Conservation (phyloP, 2,888 invertebrate genomes). For the Griposia aprilina region DNA sequence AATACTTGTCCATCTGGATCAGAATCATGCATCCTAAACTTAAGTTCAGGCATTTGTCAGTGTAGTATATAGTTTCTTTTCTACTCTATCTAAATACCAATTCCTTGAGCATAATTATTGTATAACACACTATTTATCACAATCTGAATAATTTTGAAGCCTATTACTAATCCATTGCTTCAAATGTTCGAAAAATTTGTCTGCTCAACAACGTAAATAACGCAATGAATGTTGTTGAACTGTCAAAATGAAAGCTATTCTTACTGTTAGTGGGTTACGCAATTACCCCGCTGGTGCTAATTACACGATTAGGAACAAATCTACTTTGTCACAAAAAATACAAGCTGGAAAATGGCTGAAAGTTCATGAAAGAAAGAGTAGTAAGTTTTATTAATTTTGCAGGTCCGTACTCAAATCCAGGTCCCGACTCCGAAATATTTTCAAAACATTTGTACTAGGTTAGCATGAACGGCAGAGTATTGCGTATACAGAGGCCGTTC, state of each 20-base stretch:
- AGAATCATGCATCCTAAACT: not conserved
- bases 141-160: too few species aligned
- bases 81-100: too few species aligned
- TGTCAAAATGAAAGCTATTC: too few species aligned
- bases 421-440: constrained; percentile 36
- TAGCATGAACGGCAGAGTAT: constrained; percentile 31
- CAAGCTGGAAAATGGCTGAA: not conserved
- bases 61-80: not conserved
- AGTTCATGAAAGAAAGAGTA: not conserved
- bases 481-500: not conserved
- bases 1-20: not conserved
- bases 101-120: too few species aligned
- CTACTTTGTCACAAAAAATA: not conserved
- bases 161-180: too few species aligned
- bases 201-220: too few species aligned
- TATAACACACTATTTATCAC: too few species aligned
- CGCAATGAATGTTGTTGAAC: too few species aligned
- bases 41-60: not conserved
- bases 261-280: too few species aligned
- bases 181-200: too few species aligned
- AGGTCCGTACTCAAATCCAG: constrained; percentile 16
- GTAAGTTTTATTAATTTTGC: not conserved
- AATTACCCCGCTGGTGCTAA: too few species aligned
- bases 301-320: not conserved
- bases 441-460: constrained; percentile 57